Base-by-base conservation (phyloP, 2,797 vertebrate genomes). In the Pangasius djambal region DNA sequence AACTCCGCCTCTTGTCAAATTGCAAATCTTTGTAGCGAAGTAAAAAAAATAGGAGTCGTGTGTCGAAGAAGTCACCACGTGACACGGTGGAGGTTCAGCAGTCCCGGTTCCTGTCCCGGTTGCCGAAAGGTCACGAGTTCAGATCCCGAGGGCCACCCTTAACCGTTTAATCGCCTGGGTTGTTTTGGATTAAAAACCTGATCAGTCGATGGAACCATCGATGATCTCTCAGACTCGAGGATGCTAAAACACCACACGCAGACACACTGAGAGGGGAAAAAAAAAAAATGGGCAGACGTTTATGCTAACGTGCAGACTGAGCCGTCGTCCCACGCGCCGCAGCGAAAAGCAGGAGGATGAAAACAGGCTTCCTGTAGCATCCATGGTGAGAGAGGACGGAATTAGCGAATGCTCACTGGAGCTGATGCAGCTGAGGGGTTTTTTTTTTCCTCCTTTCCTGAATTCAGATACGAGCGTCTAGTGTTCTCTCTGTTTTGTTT, bases 21-120 rank as follows among this genome's bases (percentile, higher is more conserved):
- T 92, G 94, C 34, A 72, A 92, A 89, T 90, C 86, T 91, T 90
- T 90, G 40, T 67, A 63, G 20, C 25, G 55, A 40, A 8, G 34
- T 3, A 37, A 40, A 6, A 34, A 34, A 57, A 34, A 13, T 48
- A 25, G 22, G n/a, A 20, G 25, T 50, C 22, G 5, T 1, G 25
- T 77, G 22, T 44, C 3, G 44, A 3, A n/a, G 16, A 72, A 18
- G 28, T 31, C 50, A 4, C 5, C 75, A 31, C 0, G 2, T 52
- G 0, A 31, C 52, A 78, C 18, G 2, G 6, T 3, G 70, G 20
- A 44, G 12, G 72, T 44, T 74, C 16, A 72, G 22, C 70, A 44
- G 7, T 44, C 25, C 12, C 1, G 16, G 8, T 18, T 18, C 40
- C 20, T 7, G 15, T 6, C 34, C 13, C 15, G 16, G 3, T 72